Percentiles rank a stretch among this genome's conserved stretches.
phyloP scores from a whole-genome alignment of 1,140 invertebrate genomes.

The Diprion similis region DNA sequence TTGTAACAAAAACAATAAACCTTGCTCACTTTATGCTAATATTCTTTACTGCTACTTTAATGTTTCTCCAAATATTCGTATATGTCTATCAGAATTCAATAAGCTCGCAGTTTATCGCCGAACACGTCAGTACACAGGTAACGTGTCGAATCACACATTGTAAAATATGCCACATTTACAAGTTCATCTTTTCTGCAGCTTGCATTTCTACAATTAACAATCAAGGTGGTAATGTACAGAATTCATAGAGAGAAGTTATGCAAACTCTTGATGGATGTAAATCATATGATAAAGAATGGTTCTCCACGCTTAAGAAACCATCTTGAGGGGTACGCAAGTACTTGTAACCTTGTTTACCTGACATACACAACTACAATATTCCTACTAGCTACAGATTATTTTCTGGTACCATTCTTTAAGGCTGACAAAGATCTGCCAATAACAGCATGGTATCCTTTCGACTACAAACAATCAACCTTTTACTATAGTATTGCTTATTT shows the following conservation, averaged over 20 bases:
- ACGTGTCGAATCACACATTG: neutral
- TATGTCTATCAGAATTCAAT: neutral
- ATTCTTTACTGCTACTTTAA: neutral
- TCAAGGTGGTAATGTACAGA: neutral
- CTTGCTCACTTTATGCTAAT: neutral
- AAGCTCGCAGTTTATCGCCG: neutral
- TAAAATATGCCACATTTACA: neutral
- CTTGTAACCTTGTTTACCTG: neutral
- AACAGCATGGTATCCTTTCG: conserved; percentile 6
- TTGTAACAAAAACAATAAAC: neutral
- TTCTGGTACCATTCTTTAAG: neutral
- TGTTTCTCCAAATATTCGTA: neutral
- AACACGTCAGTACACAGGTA: conserved; percentile 2
- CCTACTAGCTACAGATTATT: neutral
- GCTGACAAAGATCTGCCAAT: neutral
- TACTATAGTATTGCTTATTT: neutral
- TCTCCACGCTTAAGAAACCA: neutral
- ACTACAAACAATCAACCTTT: conserved; percentile 2
- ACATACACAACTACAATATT: neutral
- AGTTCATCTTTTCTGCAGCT: neutral
- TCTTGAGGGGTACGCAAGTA: neutral
- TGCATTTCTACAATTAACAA: neutral
- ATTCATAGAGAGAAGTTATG: neutral
- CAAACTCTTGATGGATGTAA: neutral
- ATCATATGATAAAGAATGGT: neutral